These are phyloP conservation scores for Orthonyx spaldingii DNA, from an alignment of 2,113 vertebrate species.

Conservation along the genomic window DNA sequence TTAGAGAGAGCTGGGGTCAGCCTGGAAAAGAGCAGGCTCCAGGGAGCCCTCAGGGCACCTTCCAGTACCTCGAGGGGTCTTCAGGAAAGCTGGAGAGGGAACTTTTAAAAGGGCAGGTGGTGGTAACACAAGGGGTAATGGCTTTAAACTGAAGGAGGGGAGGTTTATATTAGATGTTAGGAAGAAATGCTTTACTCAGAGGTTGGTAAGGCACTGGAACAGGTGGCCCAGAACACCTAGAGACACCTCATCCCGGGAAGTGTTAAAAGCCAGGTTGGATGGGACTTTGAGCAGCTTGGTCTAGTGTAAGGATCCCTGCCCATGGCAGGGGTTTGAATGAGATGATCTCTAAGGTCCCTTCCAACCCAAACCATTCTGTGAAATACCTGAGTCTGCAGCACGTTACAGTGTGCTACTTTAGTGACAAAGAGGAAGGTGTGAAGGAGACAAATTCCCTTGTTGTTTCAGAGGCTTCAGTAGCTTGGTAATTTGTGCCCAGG, in stretches of 20 bases:
- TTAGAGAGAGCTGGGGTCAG: neutral
- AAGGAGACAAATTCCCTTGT: neutral
- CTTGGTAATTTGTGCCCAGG: neutral
- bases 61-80: neutral
- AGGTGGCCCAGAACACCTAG: neutral
- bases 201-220: neutral
- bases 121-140: neutral
- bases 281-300: neutral
- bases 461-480: neutral
- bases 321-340: neutral
- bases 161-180: neutral
- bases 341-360: neutral
- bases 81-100: neutral
- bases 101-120: neutral
- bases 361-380: neutral
- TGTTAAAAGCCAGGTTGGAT: neutral
- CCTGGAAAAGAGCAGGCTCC: neutral
- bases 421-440: rapidly evolving
- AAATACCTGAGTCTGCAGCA: neutral
- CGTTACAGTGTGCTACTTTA: neutral
- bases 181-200: neutral
- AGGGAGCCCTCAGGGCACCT: neutral
- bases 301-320: neutral
- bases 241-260: neutral
- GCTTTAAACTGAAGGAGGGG: neutral